A percentile compares a stretch with the other conserved stretches of the same genome.
Evolutionary conservation across 2,888 invertebrate species (phyloP).

Genomic region (Cryptocheilus praepositus): DNA sequence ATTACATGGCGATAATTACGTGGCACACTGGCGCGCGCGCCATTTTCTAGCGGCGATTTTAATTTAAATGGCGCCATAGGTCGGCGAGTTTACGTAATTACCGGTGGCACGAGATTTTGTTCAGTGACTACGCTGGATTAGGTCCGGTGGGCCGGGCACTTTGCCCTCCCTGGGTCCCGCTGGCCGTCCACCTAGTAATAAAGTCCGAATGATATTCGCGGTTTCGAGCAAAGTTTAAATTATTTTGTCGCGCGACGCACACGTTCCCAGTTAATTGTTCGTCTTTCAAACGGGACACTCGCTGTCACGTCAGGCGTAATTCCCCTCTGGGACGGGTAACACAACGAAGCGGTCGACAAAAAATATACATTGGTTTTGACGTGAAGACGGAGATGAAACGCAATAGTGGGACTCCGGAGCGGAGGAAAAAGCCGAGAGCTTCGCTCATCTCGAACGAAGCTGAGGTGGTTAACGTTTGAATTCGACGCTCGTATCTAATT

Average conservation of each 20-base stretch:
- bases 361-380: too few species aligned
- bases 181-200: constrained; percentile 34
- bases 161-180: constrained; percentile 1
- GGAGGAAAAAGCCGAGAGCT: not conserved
- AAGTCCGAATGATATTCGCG: constrained; percentile 30
- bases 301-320: not conserved
- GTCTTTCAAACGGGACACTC: not conserved
- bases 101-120: not conserved
- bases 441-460: too few species aligned
- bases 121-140: not conserved
- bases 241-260: constrained; percentile 27
- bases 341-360: too few species aligned
- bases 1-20: constrained; percentile 4
- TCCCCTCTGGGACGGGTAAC: too few species aligned
- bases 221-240: constrained; percentile 49
- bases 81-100: not conserved
- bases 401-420: not conserved
- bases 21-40: not conserved
- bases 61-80: constrained; percentile 5
- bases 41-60: not conserved
- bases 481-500: constrained; percentile 57
- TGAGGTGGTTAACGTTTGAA: constrained; percentile 45
- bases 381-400: not conserved
- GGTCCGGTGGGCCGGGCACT: constrained; percentile 26
- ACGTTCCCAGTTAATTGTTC: constrained; percentile 16